Evolutionary conservation across 2,113 vertebrate species (phyloP).

Genomic region (Zosterops japonicus): DNA sequence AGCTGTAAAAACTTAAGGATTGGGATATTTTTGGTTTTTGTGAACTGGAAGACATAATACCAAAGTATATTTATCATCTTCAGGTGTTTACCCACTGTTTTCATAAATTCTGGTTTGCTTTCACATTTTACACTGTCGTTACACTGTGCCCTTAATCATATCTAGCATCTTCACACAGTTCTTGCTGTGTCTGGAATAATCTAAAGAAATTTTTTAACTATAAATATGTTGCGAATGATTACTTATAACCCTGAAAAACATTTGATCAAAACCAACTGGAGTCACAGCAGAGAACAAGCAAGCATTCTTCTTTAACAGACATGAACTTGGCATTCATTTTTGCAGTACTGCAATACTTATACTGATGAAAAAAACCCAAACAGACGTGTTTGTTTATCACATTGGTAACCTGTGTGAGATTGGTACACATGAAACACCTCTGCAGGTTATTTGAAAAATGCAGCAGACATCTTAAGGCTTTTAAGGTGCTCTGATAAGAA

Average conservation of each 20-base stretch:
- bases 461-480: slow-evolving; percentile 7
- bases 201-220: neutral
- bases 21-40: neutral
- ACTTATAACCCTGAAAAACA: neutral
- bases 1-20: neutral
- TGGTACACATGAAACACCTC: slow-evolving; percentile 24
- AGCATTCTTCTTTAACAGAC: neutral
- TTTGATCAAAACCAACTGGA: neutral
- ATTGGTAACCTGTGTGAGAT: slow-evolving; percentile 30
- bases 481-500: slow-evolving; percentile 59
- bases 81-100: neutral
- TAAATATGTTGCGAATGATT: neutral
- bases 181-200: neutral
- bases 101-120: neutral
- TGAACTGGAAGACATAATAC: neutral
- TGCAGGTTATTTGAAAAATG: slow-evolving; percentile 31
- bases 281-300: neutral
- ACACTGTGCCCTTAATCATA: neutral
- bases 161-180: neutral
- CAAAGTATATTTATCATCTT: neutral
- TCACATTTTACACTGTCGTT: neutral
- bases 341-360: neutral
- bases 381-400: slow-evolving; percentile 4
- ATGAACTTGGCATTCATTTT: neutral
- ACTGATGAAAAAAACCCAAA: slow-evolving; percentile 24